Evolutionary conservation across 2,888 invertebrate species (phyloP).

Genomic region (Tinea semifulvella): DNA sequence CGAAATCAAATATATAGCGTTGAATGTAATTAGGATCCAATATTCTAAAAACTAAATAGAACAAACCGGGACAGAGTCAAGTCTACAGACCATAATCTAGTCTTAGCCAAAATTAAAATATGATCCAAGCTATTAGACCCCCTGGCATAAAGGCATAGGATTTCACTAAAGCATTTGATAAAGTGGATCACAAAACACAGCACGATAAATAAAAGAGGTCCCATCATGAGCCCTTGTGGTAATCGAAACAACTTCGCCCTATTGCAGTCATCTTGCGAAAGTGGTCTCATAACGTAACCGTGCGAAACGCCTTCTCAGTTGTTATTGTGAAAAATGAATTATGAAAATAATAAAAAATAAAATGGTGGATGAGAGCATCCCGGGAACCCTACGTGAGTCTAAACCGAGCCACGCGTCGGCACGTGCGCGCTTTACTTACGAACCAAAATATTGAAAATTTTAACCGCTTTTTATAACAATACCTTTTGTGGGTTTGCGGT

Average conservation of each 20-base stretch:
- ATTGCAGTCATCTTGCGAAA: constrained; percentile 25
- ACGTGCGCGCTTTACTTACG: constrained; percentile 38
- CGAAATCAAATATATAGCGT: too few species aligned
- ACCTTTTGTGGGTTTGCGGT: constrained; percentile 7
- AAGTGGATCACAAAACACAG: constrained; percentile 62
- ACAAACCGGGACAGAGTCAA: too few species aligned
- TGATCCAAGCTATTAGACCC: constrained; percentile 55
- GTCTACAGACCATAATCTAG: too few species aligned
- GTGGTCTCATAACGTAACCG: constrained; percentile 62
- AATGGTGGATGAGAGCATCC: constrained; percentile 26
- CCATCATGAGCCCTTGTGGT: constrained; percentile 60
- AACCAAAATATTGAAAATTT: constrained; percentile 64
- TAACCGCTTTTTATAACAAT: constrained; percentile 33
- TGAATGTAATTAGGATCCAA: too few species aligned
- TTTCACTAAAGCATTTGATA: constrained; percentile 61
- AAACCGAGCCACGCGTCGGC: constrained; percentile 56
- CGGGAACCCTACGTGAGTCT: constrained; percentile 42
- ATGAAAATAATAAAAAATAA: constrained; percentile 66
- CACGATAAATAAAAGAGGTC: constrained; percentile 45
- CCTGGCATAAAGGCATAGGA: constrained; percentile 45
- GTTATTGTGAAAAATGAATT: constrained; percentile 65
- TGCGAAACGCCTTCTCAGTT: constrained; percentile 64
- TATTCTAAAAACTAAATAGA: too few species aligned
- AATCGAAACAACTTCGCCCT: constrained; percentile 28
- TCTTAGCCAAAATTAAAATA: too few species aligned